Conservation (phyloP, 2,113 vertebrate genomes). For the Psettodes erumei region DNA sequence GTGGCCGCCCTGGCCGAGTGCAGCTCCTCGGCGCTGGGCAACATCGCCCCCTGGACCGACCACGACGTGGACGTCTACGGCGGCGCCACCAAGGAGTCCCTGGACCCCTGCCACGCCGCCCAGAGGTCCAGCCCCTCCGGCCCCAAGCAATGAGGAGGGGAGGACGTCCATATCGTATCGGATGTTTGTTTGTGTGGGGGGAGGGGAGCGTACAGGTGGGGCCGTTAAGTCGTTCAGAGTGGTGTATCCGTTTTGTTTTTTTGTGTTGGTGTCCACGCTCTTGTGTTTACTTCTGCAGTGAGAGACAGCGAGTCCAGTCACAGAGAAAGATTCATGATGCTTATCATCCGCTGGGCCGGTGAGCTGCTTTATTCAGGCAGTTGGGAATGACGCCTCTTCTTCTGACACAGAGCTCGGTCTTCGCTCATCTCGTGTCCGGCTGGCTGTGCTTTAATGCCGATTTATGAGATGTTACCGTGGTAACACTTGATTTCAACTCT, state of each 20-base stretch:
- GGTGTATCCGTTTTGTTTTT: constrained; percentile 64
- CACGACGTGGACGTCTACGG: constrained; percentile 91
- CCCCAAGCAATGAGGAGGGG: constrained; percentile 85
- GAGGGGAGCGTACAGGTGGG: constrained; percentile 15
- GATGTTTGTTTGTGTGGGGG: constrained; percentile 36
- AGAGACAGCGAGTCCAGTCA: constrained; percentile 56
- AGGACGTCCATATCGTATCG: constrained; percentile 22
- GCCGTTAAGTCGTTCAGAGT: constrained; percentile 37
- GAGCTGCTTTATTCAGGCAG: not conserved
- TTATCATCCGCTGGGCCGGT: not conserved
- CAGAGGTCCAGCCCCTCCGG: constrained; percentile 74
- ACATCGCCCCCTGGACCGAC: constrained; percentile 93
- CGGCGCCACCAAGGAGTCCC: constrained; percentile 87
- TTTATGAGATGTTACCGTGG: constrained; percentile 30
- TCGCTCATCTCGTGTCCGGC: constrained; percentile 30
- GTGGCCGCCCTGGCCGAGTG: constrained; percentile 91
- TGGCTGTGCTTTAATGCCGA: constrained; percentile 45
- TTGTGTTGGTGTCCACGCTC: constrained; percentile 65
- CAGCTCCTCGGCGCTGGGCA: constrained; percentile 86
- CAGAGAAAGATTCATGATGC: too few relatives aligned
- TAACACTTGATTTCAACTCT: constrained; percentile 35
- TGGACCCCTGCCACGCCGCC: constrained; percentile 86
- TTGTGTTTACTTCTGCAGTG: constrained; percentile 63
- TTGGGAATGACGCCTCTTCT: constrained; percentile 8
- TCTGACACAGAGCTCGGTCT: constrained; percentile 29